Evolutionary conservation across 2,113 vertebrate species (phyloP).

Genomic region (Pleuronectes platessa): DNA sequence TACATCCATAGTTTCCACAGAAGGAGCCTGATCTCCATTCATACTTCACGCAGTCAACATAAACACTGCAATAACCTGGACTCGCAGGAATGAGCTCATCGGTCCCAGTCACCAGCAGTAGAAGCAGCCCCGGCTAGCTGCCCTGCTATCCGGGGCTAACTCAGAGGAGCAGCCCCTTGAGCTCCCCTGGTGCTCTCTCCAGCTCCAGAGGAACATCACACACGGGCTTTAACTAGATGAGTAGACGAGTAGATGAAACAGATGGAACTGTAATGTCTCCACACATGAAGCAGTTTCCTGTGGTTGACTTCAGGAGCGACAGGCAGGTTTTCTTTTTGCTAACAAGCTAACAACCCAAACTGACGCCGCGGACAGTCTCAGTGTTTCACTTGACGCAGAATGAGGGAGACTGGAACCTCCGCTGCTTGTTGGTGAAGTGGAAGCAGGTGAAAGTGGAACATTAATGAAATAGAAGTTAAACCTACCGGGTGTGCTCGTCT

Average conservation of each 20-base stretch:
- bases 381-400: slow-evolving; percentile 23
- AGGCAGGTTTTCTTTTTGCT: slow-evolving; percentile 28
- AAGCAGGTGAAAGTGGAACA: neutral
- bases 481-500: slow-evolving; percentile 51
- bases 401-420: neutral
- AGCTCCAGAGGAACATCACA: neutral
- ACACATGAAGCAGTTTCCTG: neutral
- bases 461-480: rapidly evolving
- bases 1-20: neutral
- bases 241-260: neutral
- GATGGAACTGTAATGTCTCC: neutral
- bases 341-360: slow-evolving; percentile 63
- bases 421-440: neutral
- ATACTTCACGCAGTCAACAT: neutral
- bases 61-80: neutral
- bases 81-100: neutral
- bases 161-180: neutral
- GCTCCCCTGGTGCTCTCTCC: neutral
- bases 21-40: neutral
- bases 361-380: slow-evolving; percentile 15
- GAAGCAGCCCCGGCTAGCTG: slow-evolving; percentile 22
- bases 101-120: neutral
- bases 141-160: slow-evolving; percentile 42
- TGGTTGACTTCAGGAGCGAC: neutral
- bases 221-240: neutral